Evolutionary conservation across 2,113 vertebrate genomes (phyloP).

Genomic region (Equus quagga): DNA sequence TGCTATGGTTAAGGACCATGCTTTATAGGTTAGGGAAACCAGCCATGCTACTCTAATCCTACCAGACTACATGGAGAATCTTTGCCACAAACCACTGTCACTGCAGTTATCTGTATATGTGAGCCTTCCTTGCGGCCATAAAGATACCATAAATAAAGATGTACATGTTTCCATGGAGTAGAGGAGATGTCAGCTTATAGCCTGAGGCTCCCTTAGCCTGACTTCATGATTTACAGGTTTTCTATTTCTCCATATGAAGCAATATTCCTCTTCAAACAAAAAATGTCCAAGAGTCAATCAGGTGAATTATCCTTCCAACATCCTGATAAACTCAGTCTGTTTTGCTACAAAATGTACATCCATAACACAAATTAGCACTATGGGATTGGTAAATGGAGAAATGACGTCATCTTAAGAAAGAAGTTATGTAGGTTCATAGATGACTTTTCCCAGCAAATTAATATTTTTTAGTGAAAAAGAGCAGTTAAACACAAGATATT

Average conservation of each 20-base stretch:
- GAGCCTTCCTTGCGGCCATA: background rate
- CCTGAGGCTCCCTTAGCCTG: background rate
- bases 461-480: background rate
- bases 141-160: conserved; percentile 20
- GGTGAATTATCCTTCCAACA: conserved; percentile 64
- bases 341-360: conserved; percentile 27
- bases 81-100: background rate
- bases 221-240: background rate
- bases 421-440: background rate
- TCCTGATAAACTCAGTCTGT: background rate
- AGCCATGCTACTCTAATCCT: background rate
- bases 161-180: background rate
- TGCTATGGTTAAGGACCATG: background rate
- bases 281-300: conserved; percentile 62
- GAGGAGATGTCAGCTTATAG: background rate
- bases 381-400: background rate
- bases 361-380: background rate
- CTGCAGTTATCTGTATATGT: background rate
- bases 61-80: background rate
- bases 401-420: background rate
- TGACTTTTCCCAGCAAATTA: background rate
- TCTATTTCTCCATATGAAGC: conserved; percentile 64
- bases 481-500: background rate
- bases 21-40: background rate
- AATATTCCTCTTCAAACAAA: conserved; percentile 69